phyloP scores from a whole-genome alignment of 2,113 vertebrate species.

The Tragelaphus strepsiceros region DNA sequence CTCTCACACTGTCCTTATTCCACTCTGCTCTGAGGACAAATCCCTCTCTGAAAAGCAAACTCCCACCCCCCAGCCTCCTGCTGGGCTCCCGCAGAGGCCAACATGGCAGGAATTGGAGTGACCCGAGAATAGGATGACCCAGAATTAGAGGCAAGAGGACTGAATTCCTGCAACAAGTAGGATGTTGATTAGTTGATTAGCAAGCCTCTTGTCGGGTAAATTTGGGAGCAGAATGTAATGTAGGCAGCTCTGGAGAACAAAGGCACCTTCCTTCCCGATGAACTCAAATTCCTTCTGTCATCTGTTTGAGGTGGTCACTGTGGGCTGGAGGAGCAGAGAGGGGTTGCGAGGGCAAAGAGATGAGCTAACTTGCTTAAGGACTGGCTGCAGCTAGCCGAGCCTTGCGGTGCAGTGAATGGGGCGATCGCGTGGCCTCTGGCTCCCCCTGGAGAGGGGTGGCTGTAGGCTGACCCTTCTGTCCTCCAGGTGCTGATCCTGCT shows the following conservation, averaged over 20 bases:
- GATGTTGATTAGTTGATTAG: not conserved
- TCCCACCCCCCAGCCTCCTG: not conserved
- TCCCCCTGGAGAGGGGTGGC: constrained; percentile 52
- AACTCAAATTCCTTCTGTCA: not conserved
- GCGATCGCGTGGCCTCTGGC: constrained; percentile 30
- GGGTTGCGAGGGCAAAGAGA: not conserved
- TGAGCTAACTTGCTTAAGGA: not conserved
- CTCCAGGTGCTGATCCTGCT: constrained; percentile 94
- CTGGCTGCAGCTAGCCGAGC: not conserved
- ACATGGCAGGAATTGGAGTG: not conserved
- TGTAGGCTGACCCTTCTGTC: constrained; percentile 31
- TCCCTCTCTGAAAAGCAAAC: not conserved
- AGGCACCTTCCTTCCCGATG: not conserved
- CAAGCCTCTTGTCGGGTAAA: not conserved
- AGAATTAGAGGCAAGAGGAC: constrained; percentile 32
- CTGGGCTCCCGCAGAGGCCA: not conserved
- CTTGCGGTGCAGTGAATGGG: not conserved
- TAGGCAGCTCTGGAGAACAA: not conserved
- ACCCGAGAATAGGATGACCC: not conserved
- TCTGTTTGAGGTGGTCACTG: not conserved
- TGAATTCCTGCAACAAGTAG: not conserved
- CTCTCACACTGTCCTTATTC: not conserved
- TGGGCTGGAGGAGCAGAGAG: not conserved
- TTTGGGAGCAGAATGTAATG: not conserved
- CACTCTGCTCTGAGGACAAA: not conserved